phyloP scores from a whole-genome alignment of 2,113 vertebrate genomes.

The Coreoperca whiteheadi region DNA sequence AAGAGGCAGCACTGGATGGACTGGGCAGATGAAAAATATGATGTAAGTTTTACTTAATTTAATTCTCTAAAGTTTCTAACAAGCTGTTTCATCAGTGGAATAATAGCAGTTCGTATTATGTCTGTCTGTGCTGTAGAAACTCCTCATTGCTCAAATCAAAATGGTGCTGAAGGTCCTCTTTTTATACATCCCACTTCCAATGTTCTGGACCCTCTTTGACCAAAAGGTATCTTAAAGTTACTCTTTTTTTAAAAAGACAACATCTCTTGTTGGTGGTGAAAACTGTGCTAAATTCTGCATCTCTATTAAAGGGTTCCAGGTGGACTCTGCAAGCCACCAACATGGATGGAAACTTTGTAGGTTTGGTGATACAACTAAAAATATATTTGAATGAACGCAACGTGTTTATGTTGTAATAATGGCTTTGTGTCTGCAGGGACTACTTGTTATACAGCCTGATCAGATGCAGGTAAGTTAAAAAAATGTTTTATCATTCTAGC shows the following conservation, averaged over 20 bases:
- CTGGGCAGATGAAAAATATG: slow-evolving; percentile 94
- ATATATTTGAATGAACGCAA: background rate
- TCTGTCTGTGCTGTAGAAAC: slow-evolving; percentile 84
- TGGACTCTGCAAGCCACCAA: slow-evolving; percentile 96
- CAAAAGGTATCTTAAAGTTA: slow-evolving; percentile 90
- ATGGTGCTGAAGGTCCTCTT: slow-evolving; percentile 94
- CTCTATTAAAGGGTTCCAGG: slow-evolving; percentile 89
- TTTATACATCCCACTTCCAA: slow-evolving; percentile 94
- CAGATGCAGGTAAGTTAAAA: slow-evolving; percentile 92
- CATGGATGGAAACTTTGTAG: slow-evolving; percentile 93
- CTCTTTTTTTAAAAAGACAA: background rate
- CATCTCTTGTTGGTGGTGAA: background rate
- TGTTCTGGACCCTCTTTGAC: slow-evolving; percentile 98
- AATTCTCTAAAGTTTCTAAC: background rate
- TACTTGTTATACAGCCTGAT: slow-evolving; percentile 90
- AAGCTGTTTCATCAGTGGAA: background rate
- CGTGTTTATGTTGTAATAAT: slow-evolving; percentile 11
- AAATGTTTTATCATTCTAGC: background rate
- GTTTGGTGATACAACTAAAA: slow-evolving; percentile 62
- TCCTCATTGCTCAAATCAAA: slow-evolving; percentile 92
- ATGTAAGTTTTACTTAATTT: slow-evolving; percentile 80
- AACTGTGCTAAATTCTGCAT: slow-evolving; percentile 3
- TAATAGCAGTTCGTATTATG: background rate
- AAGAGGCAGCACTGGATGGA: slow-evolving; percentile 96
- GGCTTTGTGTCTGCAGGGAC: slow-evolving; percentile 82